Evolutionary conservation across 2,113 vertebrate species (phyloP), one percentile per base, ranked within the genome.

Genomic region (Brachypteracias leptosomus): DNA sequence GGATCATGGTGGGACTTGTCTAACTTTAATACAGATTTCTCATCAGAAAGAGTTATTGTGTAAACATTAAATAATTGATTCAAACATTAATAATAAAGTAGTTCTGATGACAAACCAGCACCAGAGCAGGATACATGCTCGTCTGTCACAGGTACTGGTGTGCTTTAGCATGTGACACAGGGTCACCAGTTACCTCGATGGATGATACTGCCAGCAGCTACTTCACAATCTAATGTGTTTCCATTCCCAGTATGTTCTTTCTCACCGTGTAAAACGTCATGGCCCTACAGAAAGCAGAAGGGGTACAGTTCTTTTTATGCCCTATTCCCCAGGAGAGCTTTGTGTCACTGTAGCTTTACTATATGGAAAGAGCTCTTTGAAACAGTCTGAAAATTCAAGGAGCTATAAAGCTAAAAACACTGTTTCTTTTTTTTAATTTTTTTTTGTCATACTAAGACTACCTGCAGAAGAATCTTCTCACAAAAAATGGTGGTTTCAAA

Each of bases 401-500:
- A 96, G 90, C 97, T 85, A 68, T 65, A 93, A 96, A 96, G 96
- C 95, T 97, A 94, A 81, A 80, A 97, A 92, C 88, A 95, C 40
- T 89, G 91, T 36, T 38, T 29, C 36, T 9, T 12, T 76, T 36
- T 66, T 55, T 58, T 26, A 5, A 26, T 42, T 29, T 35, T 8
- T 33, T 49, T 66, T 71, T 76, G 72, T 94, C 85, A 80, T 87
- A 59, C 71, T 85, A 88, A 89, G 87, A 96, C 85, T n/a, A 84
- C 61, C 73, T 5, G 86, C 35, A 80, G 88, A 88, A 85, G 68
- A 87, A 33, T 70, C 66, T 86, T 93, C 91, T 92, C 90, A 90
- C 80, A 88, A 90, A 97, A 87, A 95, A 85, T 40, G 74, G 92
- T 95, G 94, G 89, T 89, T 96, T 91, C 81, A 89, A 93, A 95